phyloP scores from a whole-genome alignment of 2,113 vertebrate genomes.

The human region GRCh38 chr11:34615501-34616000 shows the following conservation, averaged over 20 bases:
- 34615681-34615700: background rate
- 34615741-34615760: background rate
- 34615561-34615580: background rate
- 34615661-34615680: background rate
- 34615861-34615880: background rate
- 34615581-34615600: background rate
- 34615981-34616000: background rate
- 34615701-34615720: background rate
- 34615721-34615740: background rate
- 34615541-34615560: background rate
- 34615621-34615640: background rate
- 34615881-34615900: background rate
- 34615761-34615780: background rate
- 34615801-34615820: background rate
- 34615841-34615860: background rate
- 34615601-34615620: background rate
- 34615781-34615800: background rate
- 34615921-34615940: background rate
- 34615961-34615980: background rate
- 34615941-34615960: background rate
- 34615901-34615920: background rate
- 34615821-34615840: background rate
- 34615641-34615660: background rate
- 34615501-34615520: background rate
- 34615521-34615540: background rate